phyloP scores from a whole-genome alignment of 2,797 vertebrate genomes.

The Lagothrix lagotricha region DNA sequence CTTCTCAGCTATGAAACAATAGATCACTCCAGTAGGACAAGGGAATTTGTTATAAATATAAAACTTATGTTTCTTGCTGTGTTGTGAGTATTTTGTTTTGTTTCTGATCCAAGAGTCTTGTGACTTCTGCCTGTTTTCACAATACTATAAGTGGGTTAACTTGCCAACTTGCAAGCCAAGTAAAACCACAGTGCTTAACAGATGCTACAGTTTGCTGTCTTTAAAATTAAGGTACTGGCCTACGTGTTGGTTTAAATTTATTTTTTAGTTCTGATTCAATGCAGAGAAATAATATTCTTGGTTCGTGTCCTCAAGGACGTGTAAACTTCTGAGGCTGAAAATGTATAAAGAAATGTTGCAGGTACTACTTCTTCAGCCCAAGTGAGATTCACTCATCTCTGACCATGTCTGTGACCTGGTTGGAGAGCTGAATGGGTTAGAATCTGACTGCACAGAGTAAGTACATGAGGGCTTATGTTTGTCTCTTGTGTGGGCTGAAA shows the following conservation, averaged over 20 bases:
- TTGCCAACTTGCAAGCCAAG: not conserved
- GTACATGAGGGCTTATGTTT: not conserved
- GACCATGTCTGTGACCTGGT: not conserved
- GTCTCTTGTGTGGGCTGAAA: not conserved
- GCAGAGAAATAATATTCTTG: not conserved
- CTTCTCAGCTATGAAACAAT: not conserved
- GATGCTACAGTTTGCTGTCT: not conserved
- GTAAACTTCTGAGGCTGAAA: not conserved
- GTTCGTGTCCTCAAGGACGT: not conserved
- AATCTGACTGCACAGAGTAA: not conserved
- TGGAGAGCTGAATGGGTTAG: not conserved
- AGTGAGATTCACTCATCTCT: not conserved
- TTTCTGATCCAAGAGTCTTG: not conserved
- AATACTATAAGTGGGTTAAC: not conserved
- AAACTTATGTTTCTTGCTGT: not conserved
- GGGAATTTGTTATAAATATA: not conserved
- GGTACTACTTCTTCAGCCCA: not conserved
- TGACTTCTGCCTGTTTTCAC: not conserved
- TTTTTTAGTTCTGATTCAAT: not conserved
- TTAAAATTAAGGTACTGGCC: not conserved
- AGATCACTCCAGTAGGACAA: not conserved
- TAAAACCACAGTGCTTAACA: not conserved
- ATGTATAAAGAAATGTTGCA: not conserved
- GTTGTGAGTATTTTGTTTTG: not conserved
- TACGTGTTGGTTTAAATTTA: not conserved